Base-by-base conservation (phyloP, 2,797 vertebrate species). In the Chelon labrosus region DNA sequence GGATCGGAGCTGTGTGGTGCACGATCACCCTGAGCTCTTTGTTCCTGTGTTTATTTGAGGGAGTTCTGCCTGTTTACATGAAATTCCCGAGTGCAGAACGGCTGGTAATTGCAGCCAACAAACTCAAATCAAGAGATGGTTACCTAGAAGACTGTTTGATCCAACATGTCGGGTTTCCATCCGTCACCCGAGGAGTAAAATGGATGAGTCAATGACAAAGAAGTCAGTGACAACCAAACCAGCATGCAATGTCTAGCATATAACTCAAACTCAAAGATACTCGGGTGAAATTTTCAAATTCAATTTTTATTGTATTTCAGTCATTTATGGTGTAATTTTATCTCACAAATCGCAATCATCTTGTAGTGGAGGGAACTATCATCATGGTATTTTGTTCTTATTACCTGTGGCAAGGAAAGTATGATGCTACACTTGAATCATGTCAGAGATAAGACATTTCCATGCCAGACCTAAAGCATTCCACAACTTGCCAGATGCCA, bases 11-110 rank as follows among this genome's bases (percentile, higher is more conserved):
- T 31, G 59, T n/a, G 73, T 57, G 64, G 57, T 35, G 13, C 60
- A 41, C 73, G 63, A 73, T 68, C 47, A 55, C 73, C 62, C 56
- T 31, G 38, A 65, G 54, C 58, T 70, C 73, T 84, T 86, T 84
- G 77, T 86, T 77, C 66, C 54, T 42, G 17, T 89, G 89, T 89
- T 91, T 93, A 88, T 77, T 82, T 78, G 50, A 81, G 57, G 47
- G 14, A 6, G 62, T 72, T 76, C 74, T 82, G 62, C 51, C n/a
- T 85, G 85, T 89, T 93, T 89, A 90, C 71, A 69, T 70, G 37
- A 51, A 65, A 65, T 68, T 80, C 72, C 31, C 42, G 27, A 74
- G 69, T 1, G 31, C 84, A 71, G 55, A 80, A 75, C 14, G 27
- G 52, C 67, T 71, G 57, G 69, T 90, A 82, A 91, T 91, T 91